Evolutionary conservation across 2,113 vertebrate species (phyloP), one percentile per base, ranked within the genome.

Genomic region (Sylvia atricapilla): DNA sequence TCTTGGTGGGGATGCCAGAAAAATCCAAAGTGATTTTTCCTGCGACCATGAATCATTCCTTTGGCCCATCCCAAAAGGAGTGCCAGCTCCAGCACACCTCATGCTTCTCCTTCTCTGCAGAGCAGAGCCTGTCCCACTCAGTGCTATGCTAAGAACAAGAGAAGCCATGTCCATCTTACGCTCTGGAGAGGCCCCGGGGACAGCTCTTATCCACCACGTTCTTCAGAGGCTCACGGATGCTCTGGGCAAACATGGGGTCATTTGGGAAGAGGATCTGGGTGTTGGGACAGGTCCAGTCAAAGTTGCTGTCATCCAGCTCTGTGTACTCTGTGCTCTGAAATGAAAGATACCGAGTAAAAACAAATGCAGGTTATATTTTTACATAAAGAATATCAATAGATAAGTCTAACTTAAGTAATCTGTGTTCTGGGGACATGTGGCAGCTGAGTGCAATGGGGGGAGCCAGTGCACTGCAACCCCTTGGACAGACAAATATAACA

Each of bases 231-330:
- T 99, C 99, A 10, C 99, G 98, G 60, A 99, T 98, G 89, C 98
- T 99, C 25, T 98, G 98, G 56, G 99, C 99, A 95, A 98, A 99
- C 96, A 99, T 96, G 1, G 99, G 99, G 80, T 99, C 98, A 63
- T 98, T 99, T 50, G 99, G 99, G 95, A 99, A 99, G 30, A 99
- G 98, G 81, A 99, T 99, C 95, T 99, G 99, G 28, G 99, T 99
- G 97, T 99, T 99, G 0, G 99, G 99, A 96, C 99, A 99, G 44
- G 99, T 99, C 99, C 99, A 99, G 43, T 99, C 99, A 72, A 99
- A 99, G 94, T 99, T 99, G 46, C 98, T 99, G 97, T 99, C 99
- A 3, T 99, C 99, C 90, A 99, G 96, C 95, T 99, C 99, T n/a
- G 95, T 98, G 94, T 98, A 98, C 74, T 98, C 98, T 39, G 97